phyloP scores from a whole-genome alignment of 2,888 invertebrate genomes.

The Lycocerus yunnanus region DNA sequence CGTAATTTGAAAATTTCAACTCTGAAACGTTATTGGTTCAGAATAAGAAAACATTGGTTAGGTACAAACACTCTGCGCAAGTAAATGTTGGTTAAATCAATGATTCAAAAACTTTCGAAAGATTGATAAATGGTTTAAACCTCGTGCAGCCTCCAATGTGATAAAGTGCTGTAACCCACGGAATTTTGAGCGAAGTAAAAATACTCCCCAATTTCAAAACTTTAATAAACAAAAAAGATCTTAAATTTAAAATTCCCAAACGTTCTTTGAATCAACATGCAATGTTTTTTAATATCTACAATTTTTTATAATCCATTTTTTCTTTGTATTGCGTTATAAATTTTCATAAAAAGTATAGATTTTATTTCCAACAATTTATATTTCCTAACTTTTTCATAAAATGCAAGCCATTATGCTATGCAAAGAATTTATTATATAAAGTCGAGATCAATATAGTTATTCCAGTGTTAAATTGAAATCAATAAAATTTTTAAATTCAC shows the following conservation, averaged over 20 bases:
- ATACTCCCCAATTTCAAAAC: slow-evolving; percentile 15
- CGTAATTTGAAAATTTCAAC: slow-evolving; percentile 10
- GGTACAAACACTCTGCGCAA: slow-evolving; percentile 20
- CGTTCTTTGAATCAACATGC: not conserved
- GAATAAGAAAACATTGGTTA: slow-evolving; percentile 18
- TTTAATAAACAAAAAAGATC: slow-evolving; percentile 21
- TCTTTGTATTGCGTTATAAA: not conserved
- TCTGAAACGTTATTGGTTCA: slow-evolving; percentile 15
- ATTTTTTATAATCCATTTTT: not conserved
- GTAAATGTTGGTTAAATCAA: slow-evolving; percentile 29
- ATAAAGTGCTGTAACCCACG: slow-evolving; percentile 22
- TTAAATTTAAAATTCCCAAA: not conserved
- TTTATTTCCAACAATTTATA: not conserved
- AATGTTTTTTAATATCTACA: not conserved
- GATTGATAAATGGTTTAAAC: slow-evolving; percentile 31
- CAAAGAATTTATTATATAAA: not conserved
- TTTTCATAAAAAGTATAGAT: not conserved
- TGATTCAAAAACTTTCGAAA: slow-evolving; percentile 28
- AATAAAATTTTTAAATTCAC: not conserved
- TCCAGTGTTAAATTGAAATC: not conserved
- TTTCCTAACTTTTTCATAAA: not conserved
- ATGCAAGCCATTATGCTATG: not conserved
- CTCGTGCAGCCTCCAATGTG: slow-evolving; percentile 24
- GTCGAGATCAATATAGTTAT: not conserved
- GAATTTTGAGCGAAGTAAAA: slow-evolving; percentile 15